Conservation (phyloP, 2,888 invertebrate species). For the Calliopum simillimum region DNA sequence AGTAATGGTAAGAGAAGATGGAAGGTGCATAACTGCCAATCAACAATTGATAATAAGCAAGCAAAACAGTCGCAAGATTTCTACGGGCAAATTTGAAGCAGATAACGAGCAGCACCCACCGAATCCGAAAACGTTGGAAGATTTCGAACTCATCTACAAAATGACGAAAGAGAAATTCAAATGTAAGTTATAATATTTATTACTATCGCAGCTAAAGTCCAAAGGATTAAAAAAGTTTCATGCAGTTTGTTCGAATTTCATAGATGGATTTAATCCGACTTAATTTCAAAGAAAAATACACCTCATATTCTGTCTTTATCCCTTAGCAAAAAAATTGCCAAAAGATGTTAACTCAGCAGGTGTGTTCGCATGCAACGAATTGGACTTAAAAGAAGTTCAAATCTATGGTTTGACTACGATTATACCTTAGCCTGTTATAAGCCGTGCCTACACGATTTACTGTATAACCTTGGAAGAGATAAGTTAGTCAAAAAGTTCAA, state of each 20-base stretch:
- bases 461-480: slow-evolving; percentile 91
- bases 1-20: background rate
- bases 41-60: background rate
- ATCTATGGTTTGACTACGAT: slow-evolving; percentile 99
- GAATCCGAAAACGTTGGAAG: slow-evolving; percentile 47
- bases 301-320: background rate
- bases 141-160: slow-evolving; percentile 73
- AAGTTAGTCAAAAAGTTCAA: slow-evolving; percentile 88
- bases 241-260: background rate
- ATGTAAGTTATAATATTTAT: slow-evolving; percentile 73
- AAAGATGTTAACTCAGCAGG: slow-evolving; percentile 87
- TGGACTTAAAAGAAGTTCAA: slow-evolving; percentile 89
- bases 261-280: background rate
- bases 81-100: background rate
- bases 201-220: slow-evolving; percentile 7
- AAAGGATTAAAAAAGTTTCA: too few species aligned
- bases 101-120: background rate
- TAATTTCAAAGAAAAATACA: background rate
- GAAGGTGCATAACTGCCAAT: background rate
- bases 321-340: slow-evolving; percentile 86
- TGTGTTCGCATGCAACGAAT: slow-evolving; percentile 96
- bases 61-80: background rate
- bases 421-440: slow-evolving; percentile 97
- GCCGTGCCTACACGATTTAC: slow-evolving; percentile 85
- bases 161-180: slow-evolving; percentile 77